Conservation (phyloP, 2,113 vertebrate species). For the Lamprotornis superbus region DNA sequence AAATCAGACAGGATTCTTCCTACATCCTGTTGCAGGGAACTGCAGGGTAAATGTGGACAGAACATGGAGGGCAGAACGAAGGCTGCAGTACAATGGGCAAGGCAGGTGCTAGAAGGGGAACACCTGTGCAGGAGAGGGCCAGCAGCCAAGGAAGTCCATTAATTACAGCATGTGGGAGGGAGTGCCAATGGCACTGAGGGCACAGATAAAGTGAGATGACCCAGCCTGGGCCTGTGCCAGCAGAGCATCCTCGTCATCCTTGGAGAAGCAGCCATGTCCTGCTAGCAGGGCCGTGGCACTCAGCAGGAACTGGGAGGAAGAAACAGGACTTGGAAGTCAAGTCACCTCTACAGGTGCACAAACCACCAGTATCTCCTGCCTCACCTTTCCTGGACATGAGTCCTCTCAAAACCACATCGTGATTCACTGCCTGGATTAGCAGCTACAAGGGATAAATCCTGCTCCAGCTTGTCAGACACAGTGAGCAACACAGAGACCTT, state of each 20-base stretch:
- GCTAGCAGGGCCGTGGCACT: background rate
- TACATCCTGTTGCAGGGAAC: background rate
- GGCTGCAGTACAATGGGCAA: background rate
- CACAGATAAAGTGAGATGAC: rapidly evolving
- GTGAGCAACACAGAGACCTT: background rate
- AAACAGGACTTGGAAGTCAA: background rate
- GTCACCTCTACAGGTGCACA: background rate
- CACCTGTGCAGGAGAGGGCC: background rate
- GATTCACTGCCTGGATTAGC: background rate
- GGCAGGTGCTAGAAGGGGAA: background rate
- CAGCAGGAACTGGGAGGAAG: background rate
- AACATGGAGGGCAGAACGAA: rapidly evolving
- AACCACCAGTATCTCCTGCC: background rate
- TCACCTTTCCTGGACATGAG: background rate
- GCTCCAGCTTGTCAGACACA: background rate
- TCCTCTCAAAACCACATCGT: background rate
- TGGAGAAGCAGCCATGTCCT: background rate
- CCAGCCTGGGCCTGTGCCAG: background rate
- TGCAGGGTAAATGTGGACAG: rapidly evolving
- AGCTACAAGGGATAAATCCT: background rate
- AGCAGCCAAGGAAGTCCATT: background rate
- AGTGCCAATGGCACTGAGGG: background rate
- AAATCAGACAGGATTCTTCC: background rate
- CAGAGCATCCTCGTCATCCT: background rate
- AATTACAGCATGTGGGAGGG: background rate